Evolutionary conservation across 2,113 vertebrate genomes (phyloP).

Genomic region (Machaerirhynchus nigripectus): DNA sequence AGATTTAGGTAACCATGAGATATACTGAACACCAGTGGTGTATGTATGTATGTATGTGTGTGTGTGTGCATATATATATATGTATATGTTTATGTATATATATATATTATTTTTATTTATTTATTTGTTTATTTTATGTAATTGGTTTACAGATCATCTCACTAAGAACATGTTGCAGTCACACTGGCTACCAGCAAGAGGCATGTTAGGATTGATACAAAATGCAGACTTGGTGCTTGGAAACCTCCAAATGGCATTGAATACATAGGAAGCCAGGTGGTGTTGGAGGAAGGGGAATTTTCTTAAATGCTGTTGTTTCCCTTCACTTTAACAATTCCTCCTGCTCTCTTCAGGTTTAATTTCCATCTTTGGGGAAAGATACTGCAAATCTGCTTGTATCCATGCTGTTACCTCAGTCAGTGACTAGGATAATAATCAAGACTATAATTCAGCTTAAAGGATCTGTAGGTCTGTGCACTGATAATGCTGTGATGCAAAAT

Average conservation of each 20-base stretch:
- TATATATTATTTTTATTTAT: too few species aligned
- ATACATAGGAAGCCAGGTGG: not conserved
- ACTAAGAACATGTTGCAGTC: not conserved
- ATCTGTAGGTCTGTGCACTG: not conserved
- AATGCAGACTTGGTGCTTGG: not conserved
- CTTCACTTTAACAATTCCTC: not conserved
- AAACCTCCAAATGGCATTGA: not conserved
- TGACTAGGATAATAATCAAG: not conserved
- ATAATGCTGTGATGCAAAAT: not conserved
- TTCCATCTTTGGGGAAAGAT: not conserved
- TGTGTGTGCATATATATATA: fast-evolving
- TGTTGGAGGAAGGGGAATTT: not conserved
- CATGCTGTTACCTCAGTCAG: not conserved
- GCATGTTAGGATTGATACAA: not conserved
- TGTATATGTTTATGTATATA: too few species aligned
- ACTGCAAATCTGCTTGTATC: not conserved
- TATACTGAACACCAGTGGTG: not conserved
- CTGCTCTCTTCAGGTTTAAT: not conserved
- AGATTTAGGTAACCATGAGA: not conserved
- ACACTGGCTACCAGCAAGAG: not conserved
- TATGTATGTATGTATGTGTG: too few species aligned
- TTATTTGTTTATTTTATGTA: too few species aligned
- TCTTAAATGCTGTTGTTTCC: not conserved
- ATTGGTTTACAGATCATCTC: not conserved
- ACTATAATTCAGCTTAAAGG: constrained; percentile 36